phyloP scores from a whole-genome alignment of 2,888 invertebrate genomes.

The Pollenia amentaria region DNA sequence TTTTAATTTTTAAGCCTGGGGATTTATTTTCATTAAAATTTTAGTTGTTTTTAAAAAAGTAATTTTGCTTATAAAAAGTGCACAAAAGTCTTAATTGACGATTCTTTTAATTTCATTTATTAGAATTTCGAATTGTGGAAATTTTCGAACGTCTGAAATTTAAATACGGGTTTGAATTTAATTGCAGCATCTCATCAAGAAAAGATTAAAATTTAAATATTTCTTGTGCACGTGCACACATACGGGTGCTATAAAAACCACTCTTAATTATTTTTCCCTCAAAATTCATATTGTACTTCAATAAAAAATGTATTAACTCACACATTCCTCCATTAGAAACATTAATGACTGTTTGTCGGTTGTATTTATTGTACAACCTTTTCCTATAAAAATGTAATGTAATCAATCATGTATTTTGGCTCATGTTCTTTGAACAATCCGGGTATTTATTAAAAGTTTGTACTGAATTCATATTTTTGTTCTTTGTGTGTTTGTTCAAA shows the following conservation, averaged over 20 bases:
- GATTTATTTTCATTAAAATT: too few species aligned
- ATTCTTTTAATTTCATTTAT: too few species aligned
- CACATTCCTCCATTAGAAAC: background rate
- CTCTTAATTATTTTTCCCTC: background rate
- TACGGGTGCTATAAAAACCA: slow-evolving; percentile 43
- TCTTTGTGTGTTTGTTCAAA: slow-evolving; percentile 44
- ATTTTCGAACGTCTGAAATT: background rate
- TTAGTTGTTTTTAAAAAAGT: too few species aligned
- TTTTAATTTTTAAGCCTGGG: too few species aligned
- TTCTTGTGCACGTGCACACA: slow-evolving; percentile 50
- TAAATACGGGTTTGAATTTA: slow-evolving; percentile 50
- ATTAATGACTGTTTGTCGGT: background rate
- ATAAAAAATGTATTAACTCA: background rate
- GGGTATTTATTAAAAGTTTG: background rate
- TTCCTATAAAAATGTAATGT: slow-evolving; percentile 47
- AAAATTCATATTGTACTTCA: background rate
- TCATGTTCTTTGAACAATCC: slow-evolving; percentile 35
- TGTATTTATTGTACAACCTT: background rate
- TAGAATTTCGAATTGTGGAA: background rate
- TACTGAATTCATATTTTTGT: slow-evolving; percentile 43
- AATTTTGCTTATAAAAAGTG: too few species aligned
- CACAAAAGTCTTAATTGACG: too few species aligned
- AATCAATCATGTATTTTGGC: slow-evolving; percentile 65
- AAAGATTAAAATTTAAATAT: slow-evolving; percentile 23
- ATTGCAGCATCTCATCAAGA: slow-evolving; percentile 30